Base-by-base conservation (phyloP, 2,113 vertebrate genomes). In the Glaucomys volans region DNA sequence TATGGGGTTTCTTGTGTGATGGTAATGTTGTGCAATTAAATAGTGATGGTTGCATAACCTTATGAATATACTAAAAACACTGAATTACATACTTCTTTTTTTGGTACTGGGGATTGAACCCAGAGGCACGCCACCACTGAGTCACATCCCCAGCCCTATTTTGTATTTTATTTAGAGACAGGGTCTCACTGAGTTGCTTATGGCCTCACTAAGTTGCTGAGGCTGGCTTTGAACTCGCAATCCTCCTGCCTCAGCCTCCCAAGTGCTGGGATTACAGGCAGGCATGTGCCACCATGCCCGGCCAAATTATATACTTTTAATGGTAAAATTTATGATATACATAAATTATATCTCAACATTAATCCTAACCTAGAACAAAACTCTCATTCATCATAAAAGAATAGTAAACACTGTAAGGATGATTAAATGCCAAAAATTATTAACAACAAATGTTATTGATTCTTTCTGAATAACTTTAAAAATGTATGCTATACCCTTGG, bases 281-380 rank as follows among this genome's bases (percentile, higher is more conserved):
- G n/a, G n/a, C n/a, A n/a, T n/a, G n/a, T n/a, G n/a, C n/a, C n/a
- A n/a, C n/a, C n/a, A n/a, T n/a, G n/a, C n/a, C n/a, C n/a, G n/a
- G n/a, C n/a, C n/a, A n/a, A n/a, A 89, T 28, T 72, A 1, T 35
- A 83, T 1, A 79, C 16, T 95, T 93, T 85, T 88, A 77, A 76
- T 42, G 62, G 40, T 91, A 40, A 83, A 83, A 84, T 59, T 87
- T 89, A 80, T 88, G 59, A 8, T 59, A 52, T 24, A 20, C 59
- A 22, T 62, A 42, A 90, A 87, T 77, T 84, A 50, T 42, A 75
- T 83, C 59, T 91, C 47, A 75, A 84, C 57, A 92, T 92, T 54
- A 95, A 92, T 52, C 42, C 35, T 81, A 97, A 89, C 40, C n/a
- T 28, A 86, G 4, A 93, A 37, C 40, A 97, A 91, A 72, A 92